Base-by-base conservation (phyloP, 2,113 vertebrate genomes). In the Macroglossus sobrinus region DNA sequence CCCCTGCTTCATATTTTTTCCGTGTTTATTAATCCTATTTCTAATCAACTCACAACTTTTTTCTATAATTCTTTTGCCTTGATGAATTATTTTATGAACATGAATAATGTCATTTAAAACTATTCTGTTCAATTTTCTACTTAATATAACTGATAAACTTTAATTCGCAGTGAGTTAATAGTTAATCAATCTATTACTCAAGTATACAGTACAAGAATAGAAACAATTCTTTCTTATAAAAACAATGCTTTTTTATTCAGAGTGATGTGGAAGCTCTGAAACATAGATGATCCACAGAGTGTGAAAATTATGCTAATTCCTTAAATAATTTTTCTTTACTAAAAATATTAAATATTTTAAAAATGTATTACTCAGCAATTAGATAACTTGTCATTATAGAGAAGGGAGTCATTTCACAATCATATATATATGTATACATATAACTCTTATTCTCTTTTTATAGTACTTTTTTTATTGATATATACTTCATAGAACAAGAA, bases 261-360 rank as follows among this genome's bases (percentile, higher is more conserved):
- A 84, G 43, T 82, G 33, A 82, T 90, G 8, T 71, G 57, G 79
- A 45, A 95, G 7, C 38, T 3, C 69, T 95, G 30, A 91, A 97
- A 91, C 9, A 59, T 75, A 91, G 43, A 61, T 95, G 38, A 89
- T 84, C 53, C 89, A 76, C 21, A 59, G 45, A 79, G 72, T 89
- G 28, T 91, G 16, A 30, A 96, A 95, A 79, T 63, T 89, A 38
- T 86, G 63, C 12, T 72, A 92, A 66, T 94, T 96, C 53, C 61
- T 79, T 85, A 76, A 75, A 55, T 81, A 81, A 33, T 47, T 78
- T 84, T 81, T 82, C 5, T 10, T 84, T 91, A n/a, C 57, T 63
- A 50, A 89, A 94, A 97, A 68, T 79, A 88, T 78, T n/a, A 69
- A 69, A 10, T 79, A 91, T 79, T 94, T 94, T 53, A 4, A 33